Evolutionary conservation across 2,888 invertebrate species (phyloP), one percentile per base, ranked within the genome.

Genomic region (Scaptomyza reducta): DNA sequence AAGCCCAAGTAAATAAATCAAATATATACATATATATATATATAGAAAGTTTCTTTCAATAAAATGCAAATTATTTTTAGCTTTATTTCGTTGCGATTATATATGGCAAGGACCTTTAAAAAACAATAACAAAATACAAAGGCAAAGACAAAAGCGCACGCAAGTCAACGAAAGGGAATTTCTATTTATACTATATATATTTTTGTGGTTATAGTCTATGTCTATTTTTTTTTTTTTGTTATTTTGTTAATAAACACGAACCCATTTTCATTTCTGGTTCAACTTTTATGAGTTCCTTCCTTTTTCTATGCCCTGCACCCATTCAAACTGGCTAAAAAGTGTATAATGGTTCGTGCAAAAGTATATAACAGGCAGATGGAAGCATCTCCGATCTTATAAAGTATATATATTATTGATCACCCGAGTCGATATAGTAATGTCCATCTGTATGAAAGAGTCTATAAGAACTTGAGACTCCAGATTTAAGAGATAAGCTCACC

Each of bases 21-120:
- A 68, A 75, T 25, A 35, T 41, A 72, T 70, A 3, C 6, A 41
- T 41, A 10, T 40, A 16, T n/a, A 10, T 40, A 66, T 67, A 47
- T 67, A 62, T 2, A 70, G 64, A 22, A 22, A 22, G 22, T 22
- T 77, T 79, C 69, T 70, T 77, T 79, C 81, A 79, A 82, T 82
- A 72, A 84, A 77, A 77, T 77, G 72, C 72, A 72, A 74, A 82
- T 84, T 84, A 82, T 82, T 82, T 82, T 72, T 84, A 84, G 74
- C 77, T 84, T 84, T 81, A 74, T 70, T 68, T 58, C 51, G 69
- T 51, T 38, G 22, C 72, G 75, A 61, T 74, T 71, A 62, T 70
- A 59, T 70, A 59, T 62, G 62, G 61, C 72, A 35, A 56, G 49
- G 74, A 50, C 31, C 63, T 38, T 18, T 47, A 11, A 7, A 11